Evolutionary conservation across 2,797 vertebrate genomes (phyloP), one percentile per base, ranked within the genome.

Genomic region (Urosaurus nigricauda): DNA sequence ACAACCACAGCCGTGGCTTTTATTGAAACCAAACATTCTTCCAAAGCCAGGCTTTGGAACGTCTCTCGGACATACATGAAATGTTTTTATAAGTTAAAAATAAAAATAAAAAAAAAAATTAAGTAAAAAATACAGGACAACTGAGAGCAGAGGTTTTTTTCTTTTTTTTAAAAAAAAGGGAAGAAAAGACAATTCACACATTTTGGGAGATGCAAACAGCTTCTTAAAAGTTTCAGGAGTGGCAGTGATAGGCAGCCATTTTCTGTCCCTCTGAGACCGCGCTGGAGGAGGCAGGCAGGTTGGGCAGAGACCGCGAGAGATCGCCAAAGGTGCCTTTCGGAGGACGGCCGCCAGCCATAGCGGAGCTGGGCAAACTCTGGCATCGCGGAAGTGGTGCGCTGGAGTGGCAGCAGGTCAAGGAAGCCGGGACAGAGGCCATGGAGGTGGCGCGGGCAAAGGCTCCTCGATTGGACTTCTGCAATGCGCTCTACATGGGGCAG

Each of bases 361-460:
- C 80, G 63, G 93, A 91, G 63, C 89, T 90, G 26, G 96, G 96
- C 90, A 97, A 95, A 88, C 95, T 97, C 94, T 96, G 97, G 95
- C 97, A 96, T 37, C 91, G 90, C 21, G 87, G 70, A 1, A 78
- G 82, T 16, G 75, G 88, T 65, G 43, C 5, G 12, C 4, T 71
- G 65, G 60, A 56, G 12, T 87, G 81, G 93, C 85, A 91, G 85
- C 56, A 88, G 73, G 83, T 78, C 88, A 91, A 43, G 56, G 77
- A 35, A 4, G 35, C 21, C 3, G 80, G 82, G 6, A 26, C 37
- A 5, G 90, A 90, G 32, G 89, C 81, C 71, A 86, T 0, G 0
- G 93, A 89, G 2, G 91, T 89, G 32, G 89, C 92, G 60, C 79
- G 82, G 77, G 40, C 51, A 0, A 84, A 53, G 11, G 93, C 86